These are phyloP conservation scores for Diplosoma virens DNA, from an alignment of 23 tunicate species.

Conservation along the genomic window DNA sequence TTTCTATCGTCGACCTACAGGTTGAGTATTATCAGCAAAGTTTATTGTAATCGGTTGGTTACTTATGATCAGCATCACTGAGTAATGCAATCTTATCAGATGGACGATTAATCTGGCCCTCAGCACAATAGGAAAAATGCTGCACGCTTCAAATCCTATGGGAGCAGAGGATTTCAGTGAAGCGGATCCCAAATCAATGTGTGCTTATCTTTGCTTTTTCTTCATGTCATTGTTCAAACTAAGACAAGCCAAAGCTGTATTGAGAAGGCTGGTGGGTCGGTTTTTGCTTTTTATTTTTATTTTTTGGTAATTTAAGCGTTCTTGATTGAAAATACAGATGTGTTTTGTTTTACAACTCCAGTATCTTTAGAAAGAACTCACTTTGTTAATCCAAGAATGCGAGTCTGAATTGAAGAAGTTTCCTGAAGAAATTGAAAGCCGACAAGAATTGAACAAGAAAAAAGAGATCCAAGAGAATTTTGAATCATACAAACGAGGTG, in stretches of 20 bases:
- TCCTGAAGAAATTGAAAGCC: conserved; percentile 41
- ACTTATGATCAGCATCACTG: too few species aligned
- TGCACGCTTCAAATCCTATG: conserved; percentile 70
- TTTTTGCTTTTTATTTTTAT: neutral
- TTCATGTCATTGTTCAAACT: conserved; percentile 68
- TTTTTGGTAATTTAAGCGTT: neutral
- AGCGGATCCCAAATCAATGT: conserved; percentile 73
- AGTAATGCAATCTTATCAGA: conserved; percentile 39
- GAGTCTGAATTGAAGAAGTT: conserved; percentile 50
- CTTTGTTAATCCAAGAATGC: conserved; percentile 57
- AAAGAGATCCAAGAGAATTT: conserved; percentile 36
- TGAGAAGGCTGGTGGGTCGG: conserved; percentile 58
- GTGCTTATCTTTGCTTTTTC: conserved; percentile 72
- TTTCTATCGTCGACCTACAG: too few species aligned
- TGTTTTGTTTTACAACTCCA: neutral
- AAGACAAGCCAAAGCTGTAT: conserved; percentile 73
- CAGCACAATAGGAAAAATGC: conserved; percentile 64
- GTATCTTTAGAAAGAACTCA: conserved; percentile 60
- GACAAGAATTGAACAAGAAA: conserved; percentile 51
- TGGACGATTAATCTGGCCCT: conserved; percentile 85
- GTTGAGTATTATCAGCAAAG: too few species aligned
- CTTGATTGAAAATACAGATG: neutral
- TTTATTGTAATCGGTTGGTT: too few species aligned
- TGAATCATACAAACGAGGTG: conserved; percentile 45
- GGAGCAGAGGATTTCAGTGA: conserved; percentile 73